Evolutionary conservation across 2,113 vertebrate genomes (phyloP), one percentile per base, ranked within the genome.

Genomic region (Halcyon senegalensis): DNA sequence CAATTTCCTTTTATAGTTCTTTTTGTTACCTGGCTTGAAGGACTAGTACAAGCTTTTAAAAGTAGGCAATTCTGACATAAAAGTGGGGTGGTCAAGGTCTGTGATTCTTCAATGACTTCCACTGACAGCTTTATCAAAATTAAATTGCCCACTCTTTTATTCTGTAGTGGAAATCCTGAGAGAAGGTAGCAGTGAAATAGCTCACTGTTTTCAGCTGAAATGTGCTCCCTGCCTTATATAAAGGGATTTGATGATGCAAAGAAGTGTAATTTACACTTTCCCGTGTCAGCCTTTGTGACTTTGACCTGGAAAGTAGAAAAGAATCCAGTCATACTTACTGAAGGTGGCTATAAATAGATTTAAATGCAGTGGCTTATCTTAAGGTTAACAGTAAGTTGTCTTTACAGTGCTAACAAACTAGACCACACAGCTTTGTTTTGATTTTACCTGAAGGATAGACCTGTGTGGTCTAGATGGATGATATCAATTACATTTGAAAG

Each of bases 351-450:
- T 94, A 96, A 96, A 96, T 92, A 95, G 91, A 64, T 70, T 82
- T 93, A 96, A 96, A 96, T 79, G 44, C 69, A 66, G 77, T 66
- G 74, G 31, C 74, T 94, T 96, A 96, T 96, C 73, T 93, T 66
- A 91, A 91, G 74, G 48, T 92, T 85, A 94, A 94, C 84, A 85
- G 91, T 84, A 82, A 91, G 66, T 87, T 93, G 66, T 73, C 83
- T 91, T 92, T 92, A 87, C 19, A 62, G 66, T 62, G 89, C 48
- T 95, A 89, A 89, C 69, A 93, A 86, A 93, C 67, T 43, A 74
- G 97, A 96, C 97, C 96, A 97, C 97, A 97, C 96, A 96, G 90
- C 28, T 91, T 94, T 97, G 91, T 93, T 93, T 97, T 95, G 85
- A 85, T 87, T 84, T 87, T 84, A 96, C 95, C 89, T 97, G 90